Evolutionary conservation across 1,140 invertebrate species (phyloP).

Genomic region (Brachionus paranguensis): DNA sequence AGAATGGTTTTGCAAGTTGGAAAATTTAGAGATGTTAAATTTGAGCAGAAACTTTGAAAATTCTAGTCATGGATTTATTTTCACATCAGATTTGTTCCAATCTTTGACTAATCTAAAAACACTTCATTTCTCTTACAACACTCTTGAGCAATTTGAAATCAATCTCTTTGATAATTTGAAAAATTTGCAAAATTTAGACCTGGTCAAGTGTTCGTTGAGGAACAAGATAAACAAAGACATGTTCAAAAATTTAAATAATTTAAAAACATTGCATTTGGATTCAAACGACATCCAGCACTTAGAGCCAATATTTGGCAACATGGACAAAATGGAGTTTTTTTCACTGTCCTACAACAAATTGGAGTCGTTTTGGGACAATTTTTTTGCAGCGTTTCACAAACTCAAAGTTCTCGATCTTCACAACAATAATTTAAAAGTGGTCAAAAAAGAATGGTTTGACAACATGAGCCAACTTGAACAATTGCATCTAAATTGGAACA

Average conservation of each 20-base stretch:
- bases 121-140: background rate
- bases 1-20: background rate
- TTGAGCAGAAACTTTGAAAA: conserved; percentile 20
- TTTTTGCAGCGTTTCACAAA: background rate
- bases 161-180: background rate
- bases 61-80: background rate
- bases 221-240: background rate
- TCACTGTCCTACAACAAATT: background rate
- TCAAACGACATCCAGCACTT: background rate
- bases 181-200: background rate
- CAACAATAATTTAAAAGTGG: background rate
- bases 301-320: background rate
- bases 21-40: background rate
- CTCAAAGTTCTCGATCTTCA: background rate
- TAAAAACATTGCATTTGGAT: background rate
- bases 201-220: background rate
- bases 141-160: background rate
- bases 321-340: background rate
- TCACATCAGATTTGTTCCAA: background rate
- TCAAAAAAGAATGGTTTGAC: background rate
- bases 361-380: background rate
- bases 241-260: background rate
- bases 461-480: background rate
- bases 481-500: conserved; percentile 3
- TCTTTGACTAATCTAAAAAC: background rate